Base-by-base conservation (phyloP, 2,797 vertebrate species). In the Serranus cabrilla region DNA sequence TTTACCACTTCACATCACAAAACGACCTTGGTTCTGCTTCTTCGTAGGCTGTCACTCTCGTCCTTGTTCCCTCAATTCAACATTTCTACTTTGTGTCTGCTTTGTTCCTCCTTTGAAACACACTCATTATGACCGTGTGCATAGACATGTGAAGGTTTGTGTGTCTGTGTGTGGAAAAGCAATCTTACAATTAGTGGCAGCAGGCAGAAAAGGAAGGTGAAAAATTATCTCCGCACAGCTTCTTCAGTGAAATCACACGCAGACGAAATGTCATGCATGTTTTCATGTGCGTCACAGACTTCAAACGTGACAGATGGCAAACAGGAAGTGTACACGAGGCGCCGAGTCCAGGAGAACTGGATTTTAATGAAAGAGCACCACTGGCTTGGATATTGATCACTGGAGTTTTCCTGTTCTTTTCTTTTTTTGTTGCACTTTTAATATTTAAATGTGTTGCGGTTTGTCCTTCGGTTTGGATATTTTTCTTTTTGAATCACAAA, bases 171-270 rank as follows among this genome's bases (percentile, higher is more conserved):
- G 14, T 27, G 39, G 4, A 58, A 49, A n/a, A 59, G 17, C 17
- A 31, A 13, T 34, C 11, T 11, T 46, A n/a, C 23, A 23, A 31
- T 1, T 54, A 63, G 20, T 39, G 40, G 20, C 2, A n/a, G 58
- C 5, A 43, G 13, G 21, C 3, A 6, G 42, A 58, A 62, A 52
- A 52, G 2, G 27, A n/a, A 51, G 4, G 16, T 43, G 31, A 59
- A 20, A 51, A 16, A 45, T 31, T 0, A 78, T 68, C 55, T 52
- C 62, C 58, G 21, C 25, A 27, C 4, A 1, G 46, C 45, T 52
- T 50, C 27, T 14, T 57, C 34, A 0, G 27, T 31, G 56, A 49
- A 56, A 80, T 67, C 25, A 21, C 74, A 77, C 23, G 17, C 16
- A 49, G 71, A 56, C 68, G 1, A 23, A 34, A 31, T 16, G 51